Base-by-base conservation (phyloP, 2,888 invertebrate genomes). In the Drosophila subquinaria region DNA sequence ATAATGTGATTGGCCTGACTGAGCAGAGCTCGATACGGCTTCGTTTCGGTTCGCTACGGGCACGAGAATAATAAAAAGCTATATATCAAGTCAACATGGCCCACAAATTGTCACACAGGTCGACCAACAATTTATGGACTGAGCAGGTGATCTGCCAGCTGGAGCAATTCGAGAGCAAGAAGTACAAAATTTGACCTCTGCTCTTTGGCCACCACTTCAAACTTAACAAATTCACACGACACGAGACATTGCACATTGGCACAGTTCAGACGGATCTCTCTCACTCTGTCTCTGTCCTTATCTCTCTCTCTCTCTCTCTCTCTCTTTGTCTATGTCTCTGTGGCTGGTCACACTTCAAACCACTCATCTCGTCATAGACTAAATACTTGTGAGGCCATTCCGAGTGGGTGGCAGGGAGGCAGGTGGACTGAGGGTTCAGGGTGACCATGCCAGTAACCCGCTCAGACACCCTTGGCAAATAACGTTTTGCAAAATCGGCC, bases 311-410 rank as follows among this genome's bases (percentile, higher is more conserved):
- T 57, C 13, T 9, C 23, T 30, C 17, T 3, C 38, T 4, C 8
- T 17, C 17, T 17, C 17, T 17, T 1, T 17, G 17, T 17, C 17
- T 17, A 17, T 35, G 20, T 42, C 51, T 40, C 38, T 57, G 73
- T 13, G 61, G 60, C 61, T 35, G 76, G 69, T 57, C 43, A 55
- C 88, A 88, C 81, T 86, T 82, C 64, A 83, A 88, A 81, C 84
- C 84, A 78, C 87, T 88, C 78, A 77, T 80, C 89, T 86, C 77
- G 78, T 86, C 81, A 83, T 78, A 86, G 82, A 83, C 89, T 81
- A 81, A 83, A 88, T 81, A 83, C 86, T 88, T 83, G 88, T 72
- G 76, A 82, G 76, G 63, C 64, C 69, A 72, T 71, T 74, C 52
- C 45, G 17, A 53, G 40, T 10, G 17, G 23, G 8, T 11, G 20